These are phyloP conservation scores for Notiomystis cincta DNA, from an alignment of 2,113 vertebrate species.

Conservation along the genomic window DNA sequence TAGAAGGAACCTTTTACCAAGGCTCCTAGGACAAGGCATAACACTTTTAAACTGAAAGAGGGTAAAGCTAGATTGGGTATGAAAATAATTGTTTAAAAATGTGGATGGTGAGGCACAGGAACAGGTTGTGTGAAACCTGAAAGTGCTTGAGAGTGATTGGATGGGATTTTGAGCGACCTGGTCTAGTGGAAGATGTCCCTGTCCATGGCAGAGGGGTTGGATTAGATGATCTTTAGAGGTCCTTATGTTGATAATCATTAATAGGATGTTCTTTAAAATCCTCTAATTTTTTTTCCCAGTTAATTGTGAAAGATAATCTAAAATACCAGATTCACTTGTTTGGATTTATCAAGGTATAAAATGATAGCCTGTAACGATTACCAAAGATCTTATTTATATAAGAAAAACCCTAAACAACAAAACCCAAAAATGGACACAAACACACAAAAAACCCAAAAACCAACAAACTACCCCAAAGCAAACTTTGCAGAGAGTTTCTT, in stretches of 20 bases:
- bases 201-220: neutral
- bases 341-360: neutral
- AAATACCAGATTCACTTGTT: neutral
- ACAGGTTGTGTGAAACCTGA: neutral
- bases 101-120: neutral
- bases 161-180: neutral
- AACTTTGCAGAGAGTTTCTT: neutral
- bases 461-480: fast-evolving
- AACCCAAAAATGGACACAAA: neutral
- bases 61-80: neutral
- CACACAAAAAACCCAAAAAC: neutral
- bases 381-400: neutral
- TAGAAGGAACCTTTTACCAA: neutral
- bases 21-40: neutral
- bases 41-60: neutral
- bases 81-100: neutral
- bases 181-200: neutral
- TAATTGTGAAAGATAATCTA: neutral
- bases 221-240: neutral
- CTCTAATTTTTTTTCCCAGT: neutral
- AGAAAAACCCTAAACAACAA: neutral
- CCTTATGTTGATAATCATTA: neutral
- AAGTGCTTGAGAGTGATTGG: neutral
- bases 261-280: neutral
- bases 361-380: neutral